Conservation (phyloP, 1,140 invertebrate species). For the Plodia interpunctella region DNA sequence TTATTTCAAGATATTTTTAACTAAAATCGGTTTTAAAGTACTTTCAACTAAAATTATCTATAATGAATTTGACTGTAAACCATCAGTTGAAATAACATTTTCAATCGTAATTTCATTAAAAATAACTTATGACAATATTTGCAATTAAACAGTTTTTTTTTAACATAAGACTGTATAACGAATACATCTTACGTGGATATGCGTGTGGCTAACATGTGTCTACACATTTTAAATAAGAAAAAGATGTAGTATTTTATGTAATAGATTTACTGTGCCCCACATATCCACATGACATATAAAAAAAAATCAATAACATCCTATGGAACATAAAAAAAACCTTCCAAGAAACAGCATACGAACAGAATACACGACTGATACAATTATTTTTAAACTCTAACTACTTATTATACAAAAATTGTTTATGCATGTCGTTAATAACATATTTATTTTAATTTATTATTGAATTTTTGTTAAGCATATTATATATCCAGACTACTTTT, state of each 20-base stretch:
- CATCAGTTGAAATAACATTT: too few relatives aligned
- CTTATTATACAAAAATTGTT: conserved; percentile 59
- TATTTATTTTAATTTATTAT: conserved; percentile 29
- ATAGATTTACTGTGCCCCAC: background rate
- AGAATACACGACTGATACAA: conserved; percentile 15
- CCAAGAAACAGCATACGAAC: conserved; percentile 30
- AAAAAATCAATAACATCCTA: conserved; percentile 14
- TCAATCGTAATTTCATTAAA: too few relatives aligned
- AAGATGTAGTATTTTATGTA: background rate
- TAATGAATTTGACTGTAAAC: background rate
- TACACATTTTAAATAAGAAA: background rate
- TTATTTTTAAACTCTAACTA: conserved; percentile 53
- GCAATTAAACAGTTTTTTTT: too few relatives aligned
- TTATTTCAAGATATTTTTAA: too few relatives aligned
- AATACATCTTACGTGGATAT: background rate
- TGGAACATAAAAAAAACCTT: conserved; percentile 19
- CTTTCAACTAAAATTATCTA: too few relatives aligned
- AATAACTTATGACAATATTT: too few relatives aligned
- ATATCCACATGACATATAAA: conserved; percentile 5
- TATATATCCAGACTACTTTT: background rate
- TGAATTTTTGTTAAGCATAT: conserved; percentile 13
- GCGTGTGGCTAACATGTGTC: background rate
- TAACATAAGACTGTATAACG: background rate
- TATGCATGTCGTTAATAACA: conserved; percentile 55
- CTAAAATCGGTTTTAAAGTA: too few relatives aligned